Evolutionary conservation across 2,797 vertebrate species (phyloP).

Genomic region (Pristis pectinata): DNA sequence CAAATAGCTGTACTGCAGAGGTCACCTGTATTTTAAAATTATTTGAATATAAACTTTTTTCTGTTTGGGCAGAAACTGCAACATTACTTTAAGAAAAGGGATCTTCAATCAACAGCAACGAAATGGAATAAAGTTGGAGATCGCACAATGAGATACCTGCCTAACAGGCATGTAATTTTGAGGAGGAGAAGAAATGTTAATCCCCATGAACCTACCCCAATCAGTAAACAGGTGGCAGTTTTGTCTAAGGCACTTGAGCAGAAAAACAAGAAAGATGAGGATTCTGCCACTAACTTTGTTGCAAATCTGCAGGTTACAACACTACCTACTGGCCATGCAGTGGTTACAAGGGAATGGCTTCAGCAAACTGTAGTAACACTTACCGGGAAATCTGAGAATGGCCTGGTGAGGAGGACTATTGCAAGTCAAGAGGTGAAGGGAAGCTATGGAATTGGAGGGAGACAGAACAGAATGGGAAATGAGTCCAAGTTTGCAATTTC

Average conservation of each 20-base stretch:
- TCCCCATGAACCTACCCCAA: too few species aligned
- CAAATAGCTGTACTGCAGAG: too few species aligned
- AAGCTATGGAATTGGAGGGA: not conserved
- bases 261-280: not conserved
- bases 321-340: not conserved
- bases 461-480: not conserved
- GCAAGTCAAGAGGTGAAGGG: not conserved
- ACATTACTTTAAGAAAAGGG: not conserved
- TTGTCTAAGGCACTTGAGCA: not conserved
- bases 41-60: not conserved
- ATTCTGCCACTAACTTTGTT: too few species aligned
- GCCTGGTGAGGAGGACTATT: too few species aligned
- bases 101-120: not conserved
- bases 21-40: not conserved
- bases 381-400: not conserved
- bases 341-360: not conserved
- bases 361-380: not conserved
- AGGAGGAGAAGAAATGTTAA: not conserved
- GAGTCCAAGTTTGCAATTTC: too few species aligned
- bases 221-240: not conserved
- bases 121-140: not conserved
- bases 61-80: conserved; percentile 8
- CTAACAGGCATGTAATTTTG: not conserved
- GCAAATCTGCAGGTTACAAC: not conserved
- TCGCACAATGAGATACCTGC: too few species aligned